These are phyloP conservation scores for Caenorhabditis plicata DNA, from an alignment of 2,888 invertebrate genomes.

Conservation along the genomic window DNA sequence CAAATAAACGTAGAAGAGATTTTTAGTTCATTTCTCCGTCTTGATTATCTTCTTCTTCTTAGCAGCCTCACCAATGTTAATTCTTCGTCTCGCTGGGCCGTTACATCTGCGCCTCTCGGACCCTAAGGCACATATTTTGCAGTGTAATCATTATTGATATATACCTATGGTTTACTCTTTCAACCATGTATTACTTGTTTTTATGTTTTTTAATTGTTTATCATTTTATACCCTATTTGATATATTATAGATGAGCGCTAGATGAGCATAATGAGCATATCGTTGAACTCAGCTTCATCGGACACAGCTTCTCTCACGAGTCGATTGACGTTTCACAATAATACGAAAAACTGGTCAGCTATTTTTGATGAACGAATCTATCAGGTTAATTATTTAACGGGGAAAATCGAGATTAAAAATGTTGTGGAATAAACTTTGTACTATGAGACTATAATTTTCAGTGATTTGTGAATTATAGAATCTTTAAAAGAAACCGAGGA, in stretches of 20 bases:
- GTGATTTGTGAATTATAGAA: no score
- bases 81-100: no score
- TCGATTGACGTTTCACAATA: constrained; percentile 12
- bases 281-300: constrained; percentile 24
- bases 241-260: neutral
- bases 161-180: constrained; percentile 1
- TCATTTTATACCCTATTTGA: constrained; percentile 13
- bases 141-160: constrained; percentile 4
- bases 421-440: no score
- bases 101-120: constrained; percentile 17
- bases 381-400: constrained; percentile 14
- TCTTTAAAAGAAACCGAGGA: no score
- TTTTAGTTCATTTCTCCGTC: no score
- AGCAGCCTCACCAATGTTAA: no score
- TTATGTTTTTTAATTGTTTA: constrained; percentile 3
- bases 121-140: neutral
- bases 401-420: neutral
- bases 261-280: constrained; percentile 23
- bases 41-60: no score
- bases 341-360: constrained; percentile 17
- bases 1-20: no score
- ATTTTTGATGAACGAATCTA: constrained; percentile 35
- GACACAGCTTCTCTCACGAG: constrained; percentile 30
- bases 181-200: constrained; percentile 2
- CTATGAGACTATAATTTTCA: no score